Percentiles rank a stretch among this genome's conserved stretches.
Evolutionary conservation across 2,797 vertebrate genomes (phyloP).

Genomic region (Trematomus bernacchii): DNA sequence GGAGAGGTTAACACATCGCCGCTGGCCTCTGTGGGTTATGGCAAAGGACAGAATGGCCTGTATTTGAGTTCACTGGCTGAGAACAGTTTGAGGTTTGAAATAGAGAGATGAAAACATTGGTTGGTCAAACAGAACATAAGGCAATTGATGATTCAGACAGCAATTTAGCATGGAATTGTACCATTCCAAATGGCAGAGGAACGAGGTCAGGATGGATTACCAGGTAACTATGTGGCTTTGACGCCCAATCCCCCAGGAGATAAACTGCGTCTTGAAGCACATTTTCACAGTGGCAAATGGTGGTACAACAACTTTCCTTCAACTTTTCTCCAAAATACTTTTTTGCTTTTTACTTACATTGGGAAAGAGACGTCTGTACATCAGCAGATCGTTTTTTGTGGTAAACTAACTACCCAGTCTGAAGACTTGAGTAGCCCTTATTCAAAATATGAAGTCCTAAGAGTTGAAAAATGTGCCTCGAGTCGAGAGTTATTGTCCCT

Average conservation of each 20-base stretch:
- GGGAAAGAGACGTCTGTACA: too few relatives aligned
- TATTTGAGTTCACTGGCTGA: constrained; percentile 27
- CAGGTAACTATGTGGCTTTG: background rate
- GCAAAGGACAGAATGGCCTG: constrained; percentile 35
- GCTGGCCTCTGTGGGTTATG: constrained; percentile 45
- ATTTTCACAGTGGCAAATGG: too few relatives aligned
- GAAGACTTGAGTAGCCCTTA: too few relatives aligned
- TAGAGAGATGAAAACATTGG: background rate
- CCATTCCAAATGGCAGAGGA: background rate
- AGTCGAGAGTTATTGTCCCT: too few relatives aligned
- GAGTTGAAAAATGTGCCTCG: too few relatives aligned
- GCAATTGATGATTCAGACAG: background rate
- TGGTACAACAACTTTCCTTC: too few relatives aligned
- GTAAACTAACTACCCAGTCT: too few relatives aligned
- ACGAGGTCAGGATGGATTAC: background rate
- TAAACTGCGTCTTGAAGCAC: too few relatives aligned
- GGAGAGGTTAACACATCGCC: constrained; percentile 53
- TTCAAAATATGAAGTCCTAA: too few relatives aligned
- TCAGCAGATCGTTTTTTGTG: too few relatives aligned
- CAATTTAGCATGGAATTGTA: background rate
- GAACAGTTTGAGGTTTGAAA: constrained; percentile 20
- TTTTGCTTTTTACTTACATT: too few relatives aligned
- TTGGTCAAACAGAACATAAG: background rate
- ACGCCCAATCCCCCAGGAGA: background rate
- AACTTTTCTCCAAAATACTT: too few relatives aligned